A percentile compares a stretch with the other conserved stretches of the same genome.
These are phyloP conservation scores for Anneissia japonica DNA, from an alignment of 35 echinoderm and acorn worm species.

Conservation along the genomic window DNA sequence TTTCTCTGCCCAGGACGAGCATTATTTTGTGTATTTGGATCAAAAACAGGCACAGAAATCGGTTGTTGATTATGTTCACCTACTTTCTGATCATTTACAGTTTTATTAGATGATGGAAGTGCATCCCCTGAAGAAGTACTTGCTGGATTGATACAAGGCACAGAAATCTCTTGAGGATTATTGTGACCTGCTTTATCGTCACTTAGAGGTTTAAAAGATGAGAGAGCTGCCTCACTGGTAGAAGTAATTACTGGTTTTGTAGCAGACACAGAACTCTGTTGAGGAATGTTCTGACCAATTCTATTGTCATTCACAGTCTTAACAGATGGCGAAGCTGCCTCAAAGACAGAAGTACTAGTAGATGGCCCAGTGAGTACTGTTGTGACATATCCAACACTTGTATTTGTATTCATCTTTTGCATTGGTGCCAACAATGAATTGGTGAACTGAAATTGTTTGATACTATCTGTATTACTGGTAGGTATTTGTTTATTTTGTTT, in stretches of 20 bases:
- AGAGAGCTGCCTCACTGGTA: background rate
- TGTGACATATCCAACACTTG: background rate
- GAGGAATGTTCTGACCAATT: background rate
- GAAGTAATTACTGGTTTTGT: too few species aligned
- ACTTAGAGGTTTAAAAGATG: background rate
- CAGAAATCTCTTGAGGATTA: background rate
- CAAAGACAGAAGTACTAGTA: background rate
- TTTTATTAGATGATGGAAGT: too few species aligned
- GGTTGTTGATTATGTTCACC: too few species aligned
- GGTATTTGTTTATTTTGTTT: background rate
- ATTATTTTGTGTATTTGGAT: too few species aligned
- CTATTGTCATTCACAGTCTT: background rate
- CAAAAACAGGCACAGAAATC: too few species aligned
- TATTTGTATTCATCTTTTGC: background rate
- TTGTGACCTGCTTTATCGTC: background rate
- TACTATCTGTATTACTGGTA: background rate
- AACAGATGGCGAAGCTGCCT: background rate
- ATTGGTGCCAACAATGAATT: background rate
- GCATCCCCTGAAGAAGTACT: too few species aligned
- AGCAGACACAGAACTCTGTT: background rate
- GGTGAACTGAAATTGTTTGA: background rate
- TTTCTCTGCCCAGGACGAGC: too few species aligned
- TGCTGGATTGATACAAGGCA: too few species aligned
- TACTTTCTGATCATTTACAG: too few species aligned
- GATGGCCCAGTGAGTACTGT: background rate